Percentiles rank a stretch among this genome's conserved stretches.
These are phyloP conservation scores for Mormyrus lacerda DNA, from an alignment of 2,113 vertebrate species.

Conservation along the genomic window DNA sequence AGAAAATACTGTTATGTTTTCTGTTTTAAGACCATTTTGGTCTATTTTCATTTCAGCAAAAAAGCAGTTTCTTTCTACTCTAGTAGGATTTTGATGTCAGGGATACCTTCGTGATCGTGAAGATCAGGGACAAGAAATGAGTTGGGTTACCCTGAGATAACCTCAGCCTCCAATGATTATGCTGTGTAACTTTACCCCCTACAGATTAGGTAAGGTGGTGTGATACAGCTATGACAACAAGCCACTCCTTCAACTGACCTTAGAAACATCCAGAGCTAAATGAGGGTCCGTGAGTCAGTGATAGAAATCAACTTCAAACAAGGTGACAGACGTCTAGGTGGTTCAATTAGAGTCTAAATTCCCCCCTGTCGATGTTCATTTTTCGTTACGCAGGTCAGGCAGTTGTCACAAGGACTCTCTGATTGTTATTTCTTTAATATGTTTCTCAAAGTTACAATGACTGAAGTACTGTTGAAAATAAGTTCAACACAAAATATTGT, in stretches of 20 bases:
- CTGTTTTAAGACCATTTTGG: background rate
- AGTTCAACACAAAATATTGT: background rate
- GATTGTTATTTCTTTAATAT: background rate
- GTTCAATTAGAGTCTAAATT: background rate
- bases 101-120: background rate
- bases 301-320: background rate
- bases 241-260: background rate
- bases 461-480: background rate
- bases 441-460: background rate
- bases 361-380: background rate
- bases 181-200: background rate
- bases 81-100: slow-evolving; percentile 7
- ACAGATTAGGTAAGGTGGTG: background rate
- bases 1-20: background rate
- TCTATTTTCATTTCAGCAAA: slow-evolving; percentile 3
- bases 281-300: background rate
- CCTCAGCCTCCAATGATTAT: background rate
- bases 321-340: background rate
- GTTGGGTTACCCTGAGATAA: slow-evolving; percentile 14
- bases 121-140: background rate
- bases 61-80: background rate
- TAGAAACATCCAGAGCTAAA: slow-evolving; percentile 4
- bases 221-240: background rate
- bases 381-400: background rate
- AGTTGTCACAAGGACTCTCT: background rate